phyloP scores from a whole-genome alignment of 1,140 invertebrate genomes.

The Megalonaias nervosa region DNA sequence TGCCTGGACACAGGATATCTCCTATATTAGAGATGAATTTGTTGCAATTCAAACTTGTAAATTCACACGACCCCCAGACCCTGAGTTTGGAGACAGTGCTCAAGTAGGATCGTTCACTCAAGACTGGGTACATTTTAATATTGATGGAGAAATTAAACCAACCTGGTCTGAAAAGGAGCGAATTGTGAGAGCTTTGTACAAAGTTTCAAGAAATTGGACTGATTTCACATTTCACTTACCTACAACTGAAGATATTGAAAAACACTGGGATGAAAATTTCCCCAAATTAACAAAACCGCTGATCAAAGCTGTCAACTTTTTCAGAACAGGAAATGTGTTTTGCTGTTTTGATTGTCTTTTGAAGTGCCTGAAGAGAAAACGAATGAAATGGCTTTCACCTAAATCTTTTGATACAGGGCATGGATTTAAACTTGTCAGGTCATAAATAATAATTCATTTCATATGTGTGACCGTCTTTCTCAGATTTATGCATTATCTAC shows the following conservation, averaged over 20 bases:
- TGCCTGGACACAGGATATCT: conserved; percentile 56
- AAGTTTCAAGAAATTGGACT: conserved; percentile 61
- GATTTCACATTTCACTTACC: conserved; percentile 67
- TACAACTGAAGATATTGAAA: conserved; percentile 58
- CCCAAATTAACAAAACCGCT: conserved; percentile 59
- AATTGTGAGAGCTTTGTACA: conserved; percentile 49
- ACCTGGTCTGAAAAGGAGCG: conserved; percentile 53
- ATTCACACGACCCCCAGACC: conserved; percentile 39
- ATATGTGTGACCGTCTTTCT: neutral
- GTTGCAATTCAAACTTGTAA: conserved; percentile 65
- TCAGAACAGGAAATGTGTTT: conserved; percentile 45
- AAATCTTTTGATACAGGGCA: conserved; percentile 68
- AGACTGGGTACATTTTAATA: conserved; percentile 64
- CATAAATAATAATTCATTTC: conserved; percentile 32
- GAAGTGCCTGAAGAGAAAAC: conserved; percentile 61
- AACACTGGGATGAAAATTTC: conserved; percentile 66
- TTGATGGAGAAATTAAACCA: conserved; percentile 47
- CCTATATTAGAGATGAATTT: conserved; percentile 40
- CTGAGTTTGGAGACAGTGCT: conserved; percentile 40
- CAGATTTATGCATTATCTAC: too few relatives aligned
- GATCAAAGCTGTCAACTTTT: conserved; percentile 58
- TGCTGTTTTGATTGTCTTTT: conserved; percentile 60
- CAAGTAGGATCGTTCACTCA: conserved; percentile 63
- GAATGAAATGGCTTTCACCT: conserved; percentile 66
- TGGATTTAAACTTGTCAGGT: conserved; percentile 66